phyloP scores from a whole-genome alignment of 2,888 invertebrate species.

The Oligia fasciuncula region DNA sequence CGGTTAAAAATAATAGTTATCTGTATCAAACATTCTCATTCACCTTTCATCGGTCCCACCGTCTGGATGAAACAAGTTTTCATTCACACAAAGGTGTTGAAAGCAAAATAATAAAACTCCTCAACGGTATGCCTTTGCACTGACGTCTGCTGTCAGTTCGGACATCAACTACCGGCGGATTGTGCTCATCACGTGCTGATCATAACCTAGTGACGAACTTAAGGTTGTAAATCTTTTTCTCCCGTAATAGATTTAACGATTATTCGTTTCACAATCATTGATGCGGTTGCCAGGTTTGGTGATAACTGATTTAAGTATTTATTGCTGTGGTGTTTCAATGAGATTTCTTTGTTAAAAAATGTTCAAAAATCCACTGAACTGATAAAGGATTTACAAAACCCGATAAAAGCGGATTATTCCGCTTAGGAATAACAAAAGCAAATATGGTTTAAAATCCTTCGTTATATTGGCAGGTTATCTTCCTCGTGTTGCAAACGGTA shows the following conservation, averaged over 20 bases:
- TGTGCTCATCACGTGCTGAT: conserved; percentile 34
- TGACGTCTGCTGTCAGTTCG: conserved; percentile 18
- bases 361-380: not conserved
- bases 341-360: not conserved
- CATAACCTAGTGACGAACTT: conserved; percentile 6
- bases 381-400: not conserved
- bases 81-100: conserved; percentile 27
- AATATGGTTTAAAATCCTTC: not conserved
- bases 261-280: conserved; percentile 7
- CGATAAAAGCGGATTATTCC: not conserved
- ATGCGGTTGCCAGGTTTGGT: not conserved
- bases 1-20: too few relatives aligned
- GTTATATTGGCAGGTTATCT: not conserved
- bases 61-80: conserved; percentile 20
- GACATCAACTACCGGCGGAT: conserved; percentile 27
- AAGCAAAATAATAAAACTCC: conserved; percentile 3
- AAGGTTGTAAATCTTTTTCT: not conserved
- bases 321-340: not conserved
- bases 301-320: not conserved
- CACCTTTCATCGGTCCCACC: not conserved
- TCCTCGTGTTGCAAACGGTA: not conserved
- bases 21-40: not conserved
- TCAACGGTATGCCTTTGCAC: conserved; percentile 19
- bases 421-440: not conserved
- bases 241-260: conserved; percentile 16